Evolutionary conservation across 2,113 vertebrate species (phyloP).

Genomic region (Sisor rabdophorus): DNA sequence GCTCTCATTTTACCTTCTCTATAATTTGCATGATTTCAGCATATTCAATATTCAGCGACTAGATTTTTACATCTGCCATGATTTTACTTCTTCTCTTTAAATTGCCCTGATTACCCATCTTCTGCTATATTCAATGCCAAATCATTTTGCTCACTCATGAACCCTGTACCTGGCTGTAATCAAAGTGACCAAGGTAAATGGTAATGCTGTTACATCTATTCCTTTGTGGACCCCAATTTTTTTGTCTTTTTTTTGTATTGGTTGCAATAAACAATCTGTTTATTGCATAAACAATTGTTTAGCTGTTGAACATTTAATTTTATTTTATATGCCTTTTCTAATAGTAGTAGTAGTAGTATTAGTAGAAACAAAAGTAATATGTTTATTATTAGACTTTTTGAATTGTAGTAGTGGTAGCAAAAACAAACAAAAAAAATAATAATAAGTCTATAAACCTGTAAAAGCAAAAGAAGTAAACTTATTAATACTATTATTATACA

Average conservation of each 20-base stretch:
- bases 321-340: too few species aligned
- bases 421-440: too few species aligned
- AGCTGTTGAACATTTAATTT: too few species aligned
- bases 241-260: background rate
- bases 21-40: background rate
- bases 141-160: background rate
- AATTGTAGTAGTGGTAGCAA: too few species aligned
- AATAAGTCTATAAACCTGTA: too few species aligned
- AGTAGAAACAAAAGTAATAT: background rate
- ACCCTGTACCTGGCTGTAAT: background rate
- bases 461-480: too few species aligned
- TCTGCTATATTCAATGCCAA: background rate
- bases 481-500: too few species aligned
- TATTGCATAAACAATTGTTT: too few species aligned
- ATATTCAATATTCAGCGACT: background rate
- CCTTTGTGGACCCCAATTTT: background rate
- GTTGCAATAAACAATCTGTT: background rate
- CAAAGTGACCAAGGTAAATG: background rate
- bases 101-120: background rate
- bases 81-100: conserved; percentile 1
- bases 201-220: background rate
- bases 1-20: background rate
- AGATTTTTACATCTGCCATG: background rate
- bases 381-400: background rate
- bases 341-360: background rate